Evolutionary conservation across 2,113 vertebrate species (phyloP).

Genomic region (Hirundichthys speculiger): DNA sequence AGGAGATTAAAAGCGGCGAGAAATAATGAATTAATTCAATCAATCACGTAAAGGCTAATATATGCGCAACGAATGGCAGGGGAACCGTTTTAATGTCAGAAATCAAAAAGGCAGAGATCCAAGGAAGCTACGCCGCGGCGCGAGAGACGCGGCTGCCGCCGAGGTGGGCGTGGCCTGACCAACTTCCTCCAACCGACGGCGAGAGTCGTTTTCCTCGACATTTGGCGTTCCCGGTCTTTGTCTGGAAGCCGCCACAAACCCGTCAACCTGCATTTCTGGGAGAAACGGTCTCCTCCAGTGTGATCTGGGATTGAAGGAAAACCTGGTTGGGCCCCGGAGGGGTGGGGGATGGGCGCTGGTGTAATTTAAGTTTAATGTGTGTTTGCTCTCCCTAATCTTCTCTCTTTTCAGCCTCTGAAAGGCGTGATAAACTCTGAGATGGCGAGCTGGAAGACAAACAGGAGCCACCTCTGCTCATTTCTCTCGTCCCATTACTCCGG

Average conservation of each 20-base stretch:
- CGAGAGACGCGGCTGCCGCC: constrained; percentile 16
- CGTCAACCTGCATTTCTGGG: no score
- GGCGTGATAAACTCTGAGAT: constrained; percentile 49
- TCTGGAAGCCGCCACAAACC: constrained; percentile 39
- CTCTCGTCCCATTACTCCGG: constrained; percentile 49
- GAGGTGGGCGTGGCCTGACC: constrained; percentile 33
- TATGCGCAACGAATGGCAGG: constrained; percentile 75
- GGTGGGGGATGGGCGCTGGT: constrained; percentile 40
- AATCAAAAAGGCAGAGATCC: constrained; percentile 59
- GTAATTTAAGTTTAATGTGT: constrained; percentile 63
- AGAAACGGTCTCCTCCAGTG: no score
- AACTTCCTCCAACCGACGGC: no score
- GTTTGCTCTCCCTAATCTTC: constrained; percentile 56
- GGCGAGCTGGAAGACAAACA: constrained; percentile 37
- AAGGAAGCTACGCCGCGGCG: constrained; percentile 35
- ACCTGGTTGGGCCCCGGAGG: constrained; percentile 34
- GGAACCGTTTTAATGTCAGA: constrained; percentile 74
- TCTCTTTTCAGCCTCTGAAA: constrained; percentile 40
- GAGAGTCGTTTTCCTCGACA: no score
- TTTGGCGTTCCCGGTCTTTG: constrained; percentile 38
- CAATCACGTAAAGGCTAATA: constrained; percentile 83
- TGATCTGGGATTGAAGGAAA: constrained; percentile 60
- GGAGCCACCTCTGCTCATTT: constrained; percentile 32
- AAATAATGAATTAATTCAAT: constrained; percentile 78
- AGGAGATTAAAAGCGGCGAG: constrained; percentile 62